These are phyloP conservation scores for Penaeus vannamei DNA, from an alignment of 1,140 invertebrate species.

Conservation along the genomic window DNA sequence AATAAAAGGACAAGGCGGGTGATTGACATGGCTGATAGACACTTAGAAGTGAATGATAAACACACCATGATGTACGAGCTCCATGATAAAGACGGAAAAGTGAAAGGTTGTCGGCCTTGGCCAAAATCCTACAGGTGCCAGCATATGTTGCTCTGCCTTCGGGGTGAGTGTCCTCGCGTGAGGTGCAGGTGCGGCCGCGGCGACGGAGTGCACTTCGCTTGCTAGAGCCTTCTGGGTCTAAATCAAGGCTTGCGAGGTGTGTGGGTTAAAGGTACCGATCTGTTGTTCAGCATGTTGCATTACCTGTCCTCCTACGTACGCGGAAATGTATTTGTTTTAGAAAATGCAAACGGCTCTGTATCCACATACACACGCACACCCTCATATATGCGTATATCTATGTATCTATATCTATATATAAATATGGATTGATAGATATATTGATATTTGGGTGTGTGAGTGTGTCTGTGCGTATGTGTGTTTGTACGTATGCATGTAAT, in stretches of 20 bases:
- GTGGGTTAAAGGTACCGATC: background rate
- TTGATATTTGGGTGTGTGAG: conserved; percentile 5
- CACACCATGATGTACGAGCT: no score
- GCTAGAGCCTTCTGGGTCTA: no score
- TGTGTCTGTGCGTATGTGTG: background rate
- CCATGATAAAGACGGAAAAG: no score
- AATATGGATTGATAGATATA: background rate
- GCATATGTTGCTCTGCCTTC: no score
- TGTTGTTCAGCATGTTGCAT: background rate
- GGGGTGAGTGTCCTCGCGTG: no score
- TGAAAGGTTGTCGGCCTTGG: no score
- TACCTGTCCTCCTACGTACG: background rate
- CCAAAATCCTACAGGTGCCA: no score
- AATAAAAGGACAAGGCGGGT: no score
- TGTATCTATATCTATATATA: background rate
- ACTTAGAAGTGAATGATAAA: no score
- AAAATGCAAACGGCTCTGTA: background rate
- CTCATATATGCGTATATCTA: conserved; percentile 20
- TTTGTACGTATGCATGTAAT: background rate
- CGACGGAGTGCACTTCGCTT: no score
- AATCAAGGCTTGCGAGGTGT: background rate
- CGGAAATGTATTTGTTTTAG: background rate
- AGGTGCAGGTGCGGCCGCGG: no score
- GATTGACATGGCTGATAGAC: no score
- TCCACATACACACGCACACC: background rate